A percentile compares a stretch with the other conserved stretches of the same genome.
These are phyloP conservation scores for Ellobium chinense DNA, from an alignment of 2,888 invertebrate genomes.

Conservation along the genomic window DNA sequence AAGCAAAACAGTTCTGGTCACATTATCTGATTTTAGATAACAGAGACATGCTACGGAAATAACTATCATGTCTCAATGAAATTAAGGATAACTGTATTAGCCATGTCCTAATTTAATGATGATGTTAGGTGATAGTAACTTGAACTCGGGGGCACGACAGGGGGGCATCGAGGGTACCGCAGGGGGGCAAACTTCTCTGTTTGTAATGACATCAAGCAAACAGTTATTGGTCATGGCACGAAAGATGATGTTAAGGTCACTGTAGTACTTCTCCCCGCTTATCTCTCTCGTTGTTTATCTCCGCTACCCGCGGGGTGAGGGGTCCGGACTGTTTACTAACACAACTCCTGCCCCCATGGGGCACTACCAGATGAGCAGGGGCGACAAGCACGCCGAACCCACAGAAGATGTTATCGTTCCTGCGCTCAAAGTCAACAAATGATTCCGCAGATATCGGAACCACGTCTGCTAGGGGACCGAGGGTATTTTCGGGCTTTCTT, in stretches of 20 bases:
- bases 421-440: neutral
- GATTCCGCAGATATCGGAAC: neutral
- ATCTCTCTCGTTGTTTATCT: neutral
- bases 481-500: too few species aligned
- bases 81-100: too few species aligned
- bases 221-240: too few species aligned
- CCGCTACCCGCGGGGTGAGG: neutral
- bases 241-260: neutral
- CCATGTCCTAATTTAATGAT: too few species aligned
- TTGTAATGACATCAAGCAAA: neutral
- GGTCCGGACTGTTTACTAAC: conserved; percentile 21
- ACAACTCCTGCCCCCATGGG: neutral
- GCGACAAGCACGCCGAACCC: neutral
- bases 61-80: too few species aligned
- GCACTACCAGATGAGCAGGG: neutral
- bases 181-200: neutral
- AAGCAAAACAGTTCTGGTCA: too few species aligned
- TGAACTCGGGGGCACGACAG: too few species aligned
- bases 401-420: conserved; percentile 1
- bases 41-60: too few species aligned
- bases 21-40: too few species aligned
- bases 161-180: too few species aligned
- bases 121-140: too few species aligned
- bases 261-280: neutral
- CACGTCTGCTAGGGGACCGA: too few species aligned